Evolutionary conservation across 2,113 vertebrate species (phyloP).

Genomic region (Ia io): DNA sequence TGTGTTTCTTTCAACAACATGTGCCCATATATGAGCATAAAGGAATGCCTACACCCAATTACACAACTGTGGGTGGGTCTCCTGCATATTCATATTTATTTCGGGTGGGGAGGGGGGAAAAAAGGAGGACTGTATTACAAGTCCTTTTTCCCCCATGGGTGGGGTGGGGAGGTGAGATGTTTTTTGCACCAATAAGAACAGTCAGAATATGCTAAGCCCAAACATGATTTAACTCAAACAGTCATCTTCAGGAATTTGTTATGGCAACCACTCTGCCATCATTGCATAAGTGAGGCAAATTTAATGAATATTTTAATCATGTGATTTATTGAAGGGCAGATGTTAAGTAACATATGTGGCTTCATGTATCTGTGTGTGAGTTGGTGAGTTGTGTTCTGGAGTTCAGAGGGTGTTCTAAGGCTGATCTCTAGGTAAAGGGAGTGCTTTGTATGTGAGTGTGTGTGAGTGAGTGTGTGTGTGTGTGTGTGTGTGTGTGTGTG

Average conservation of each 20-base stretch:
- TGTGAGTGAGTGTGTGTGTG: too few relatives aligned
- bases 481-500: not conserved
- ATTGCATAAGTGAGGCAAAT: not conserved
- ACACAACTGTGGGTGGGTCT: not conserved
- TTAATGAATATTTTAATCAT: not conserved
- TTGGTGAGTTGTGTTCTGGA: not conserved
- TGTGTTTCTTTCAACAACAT: not conserved
- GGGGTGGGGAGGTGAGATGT: not conserved
- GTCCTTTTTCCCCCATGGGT: not conserved
- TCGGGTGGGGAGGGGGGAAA: not conserved
- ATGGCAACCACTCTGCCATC: not conserved
- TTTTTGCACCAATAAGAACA: conserved; percentile 11
- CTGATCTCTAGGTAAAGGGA: not conserved
- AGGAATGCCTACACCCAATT: not conserved
- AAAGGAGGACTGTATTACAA: not conserved
- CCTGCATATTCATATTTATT: not conserved
- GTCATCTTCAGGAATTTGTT: conserved; percentile 53
- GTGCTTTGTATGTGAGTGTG: too few relatives aligned
- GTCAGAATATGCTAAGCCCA: conserved; percentile 23
- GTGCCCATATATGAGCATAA: conserved; percentile 57
- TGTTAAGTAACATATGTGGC: not conserved
- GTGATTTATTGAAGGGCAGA: not conserved
- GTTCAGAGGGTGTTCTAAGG: not conserved
- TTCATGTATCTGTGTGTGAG: not conserved
- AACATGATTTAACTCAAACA: conserved; percentile 36